Conservation (phyloP, 2,113 vertebrate genomes). For the Clarias batrachus region DNA sequence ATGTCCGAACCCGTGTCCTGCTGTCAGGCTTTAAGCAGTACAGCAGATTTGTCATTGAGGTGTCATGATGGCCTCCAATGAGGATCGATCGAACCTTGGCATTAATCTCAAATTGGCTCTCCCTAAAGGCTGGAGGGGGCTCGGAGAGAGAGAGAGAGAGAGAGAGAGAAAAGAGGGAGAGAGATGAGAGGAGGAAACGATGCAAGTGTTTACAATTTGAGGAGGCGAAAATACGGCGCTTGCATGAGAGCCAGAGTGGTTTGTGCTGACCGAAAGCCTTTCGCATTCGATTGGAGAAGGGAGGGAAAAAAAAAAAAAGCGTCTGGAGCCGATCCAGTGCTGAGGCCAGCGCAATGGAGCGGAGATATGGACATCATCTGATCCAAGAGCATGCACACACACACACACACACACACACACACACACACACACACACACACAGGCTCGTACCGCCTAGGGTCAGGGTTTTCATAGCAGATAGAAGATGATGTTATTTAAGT, state of each 20-base stretch:
- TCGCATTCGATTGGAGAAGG: conserved; percentile 68
- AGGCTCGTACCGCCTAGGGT: conserved; percentile 5
- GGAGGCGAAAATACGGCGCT: conserved; percentile 51
- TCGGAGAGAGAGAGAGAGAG: conserved; percentile 32
- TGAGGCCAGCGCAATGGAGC: conserved; percentile 68
- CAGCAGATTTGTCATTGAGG: conserved; percentile 58
- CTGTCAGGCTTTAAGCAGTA: conserved; percentile 37
- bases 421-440: background rate
- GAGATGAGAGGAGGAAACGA: background rate
- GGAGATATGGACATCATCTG: conserved; percentile 53
- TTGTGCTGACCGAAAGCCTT: conserved; percentile 76
- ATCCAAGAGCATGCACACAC: conserved; percentile 49
- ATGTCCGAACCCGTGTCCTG: conserved; percentile 12
- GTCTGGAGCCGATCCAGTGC: conserved; percentile 67
- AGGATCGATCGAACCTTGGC: conserved; percentile 65
- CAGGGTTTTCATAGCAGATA: conserved; percentile 37
- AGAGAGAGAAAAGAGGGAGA: background rate
- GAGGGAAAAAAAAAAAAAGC: conserved; percentile 30
- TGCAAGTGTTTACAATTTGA: conserved; percentile 28
- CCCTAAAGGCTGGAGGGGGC: conserved; percentile 52
- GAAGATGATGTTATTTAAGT: background rate
- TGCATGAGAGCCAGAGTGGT: conserved; percentile 56
- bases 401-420: conserved; percentile 30
- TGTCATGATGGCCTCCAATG: conserved; percentile 53
- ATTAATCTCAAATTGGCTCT: conserved; percentile 76